phyloP scores from a whole-genome alignment of 2,113 vertebrate genomes.

The Gallinago paraguaiae region DNA sequence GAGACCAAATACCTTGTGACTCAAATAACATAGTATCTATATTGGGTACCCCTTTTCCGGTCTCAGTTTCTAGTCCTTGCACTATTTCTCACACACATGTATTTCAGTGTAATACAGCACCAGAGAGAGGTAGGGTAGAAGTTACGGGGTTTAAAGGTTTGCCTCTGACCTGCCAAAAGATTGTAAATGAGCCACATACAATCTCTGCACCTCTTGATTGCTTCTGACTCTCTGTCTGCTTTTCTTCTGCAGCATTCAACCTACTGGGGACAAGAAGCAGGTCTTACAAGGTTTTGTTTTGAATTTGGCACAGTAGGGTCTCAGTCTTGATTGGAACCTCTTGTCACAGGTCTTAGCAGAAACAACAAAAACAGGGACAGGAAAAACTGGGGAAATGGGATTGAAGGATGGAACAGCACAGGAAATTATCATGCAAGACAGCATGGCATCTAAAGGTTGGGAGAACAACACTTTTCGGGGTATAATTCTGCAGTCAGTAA shows the following conservation, averaged over 20 bases:
- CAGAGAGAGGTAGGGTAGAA: not conserved
- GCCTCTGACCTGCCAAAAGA: not conserved
- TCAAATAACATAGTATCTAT: not conserved
- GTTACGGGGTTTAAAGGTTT: not conserved
- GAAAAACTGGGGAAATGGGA: not conserved
- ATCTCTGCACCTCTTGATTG: not conserved
- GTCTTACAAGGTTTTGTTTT: not conserved
- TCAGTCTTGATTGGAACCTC: not conserved
- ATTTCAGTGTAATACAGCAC: not conserved
- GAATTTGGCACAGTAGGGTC: not conserved
- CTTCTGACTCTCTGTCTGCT: not conserved
- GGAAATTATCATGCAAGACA: not conserved
- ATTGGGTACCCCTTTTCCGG: not conserved
- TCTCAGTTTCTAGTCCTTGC: not conserved
- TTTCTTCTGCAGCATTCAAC: not conserved
- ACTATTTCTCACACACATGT: not conserved
- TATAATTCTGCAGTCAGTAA: not conserved
- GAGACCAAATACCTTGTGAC: not conserved
- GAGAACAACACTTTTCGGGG: not conserved
- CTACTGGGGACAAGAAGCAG: not conserved
- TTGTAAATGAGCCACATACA: not conserved
- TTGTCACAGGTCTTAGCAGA: not conserved
- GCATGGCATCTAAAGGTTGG: not conserved
- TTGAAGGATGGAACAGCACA: not conserved
- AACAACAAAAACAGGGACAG: not conserved